A percentile compares a stretch with the other conserved stretches of the same genome.
Evolutionary conservation across 2,888 invertebrate species (phyloP).

Genomic region (Eugnorisma glareosa): DNA sequence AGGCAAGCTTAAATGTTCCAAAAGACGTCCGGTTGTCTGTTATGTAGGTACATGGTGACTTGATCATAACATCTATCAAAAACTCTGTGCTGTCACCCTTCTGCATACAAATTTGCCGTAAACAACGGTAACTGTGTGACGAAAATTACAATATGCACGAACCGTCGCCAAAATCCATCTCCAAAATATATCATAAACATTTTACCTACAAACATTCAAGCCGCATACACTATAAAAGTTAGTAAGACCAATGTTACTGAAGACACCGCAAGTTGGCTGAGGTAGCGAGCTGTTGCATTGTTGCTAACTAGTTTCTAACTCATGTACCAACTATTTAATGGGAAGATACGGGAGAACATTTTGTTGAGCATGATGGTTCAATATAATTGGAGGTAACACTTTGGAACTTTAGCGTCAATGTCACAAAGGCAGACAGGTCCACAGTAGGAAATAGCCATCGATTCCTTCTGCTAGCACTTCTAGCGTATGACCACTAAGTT

Average conservation of each 20-base stretch:
- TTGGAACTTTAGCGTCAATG: background rate
- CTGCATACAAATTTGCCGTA: background rate
- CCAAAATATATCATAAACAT: background rate
- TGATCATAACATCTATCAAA: background rate
- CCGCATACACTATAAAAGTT: conserved; percentile 43
- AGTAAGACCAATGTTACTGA: conserved; percentile 40
- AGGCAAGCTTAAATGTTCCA: background rate
- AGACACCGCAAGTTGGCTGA: conserved; percentile 50
- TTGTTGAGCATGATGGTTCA: conserved; percentile 6
- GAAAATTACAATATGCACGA: background rate
- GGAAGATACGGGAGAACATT: conserved; percentile 32
- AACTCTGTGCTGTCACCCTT: background rate
- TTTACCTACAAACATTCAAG: conserved; percentile 30
- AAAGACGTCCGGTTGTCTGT: background rate
- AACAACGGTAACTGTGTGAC: background rate
- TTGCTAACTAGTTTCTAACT: conserved; percentile 69
- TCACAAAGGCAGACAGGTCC: background rate
- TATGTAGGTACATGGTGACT: background rate
- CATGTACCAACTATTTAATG: conserved; percentile 65
- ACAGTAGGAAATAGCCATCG: background rate
- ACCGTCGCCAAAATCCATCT: conserved; percentile 4
- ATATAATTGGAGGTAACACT: background rate
- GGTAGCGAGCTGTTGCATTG: conserved; percentile 70
- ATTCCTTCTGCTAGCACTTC: background rate
- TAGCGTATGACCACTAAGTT: background rate